These are phyloP conservation scores for Lophotis ruficrista DNA, from an alignment of 2,113 vertebrate species.

Conservation along the genomic window DNA sequence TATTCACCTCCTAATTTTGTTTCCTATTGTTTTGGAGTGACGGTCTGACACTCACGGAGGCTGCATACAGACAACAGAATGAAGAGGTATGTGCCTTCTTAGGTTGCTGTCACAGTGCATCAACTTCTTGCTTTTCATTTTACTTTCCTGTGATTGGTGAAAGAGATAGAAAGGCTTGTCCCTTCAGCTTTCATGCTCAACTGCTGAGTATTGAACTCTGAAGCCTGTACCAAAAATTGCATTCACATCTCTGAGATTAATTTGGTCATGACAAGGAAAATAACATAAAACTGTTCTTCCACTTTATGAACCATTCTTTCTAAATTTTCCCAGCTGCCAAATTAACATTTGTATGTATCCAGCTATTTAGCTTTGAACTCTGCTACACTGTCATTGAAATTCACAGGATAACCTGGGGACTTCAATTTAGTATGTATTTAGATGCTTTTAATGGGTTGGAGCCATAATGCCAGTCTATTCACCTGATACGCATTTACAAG, in stretches of 20 bases:
- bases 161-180: background rate
- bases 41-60: background rate
- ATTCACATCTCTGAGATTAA: background rate
- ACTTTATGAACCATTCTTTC: background rate
- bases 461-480: background rate
- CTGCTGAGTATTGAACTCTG: background rate
- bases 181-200: background rate
- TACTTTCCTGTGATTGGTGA: background rate
- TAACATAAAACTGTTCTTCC: background rate
- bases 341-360: background rate
- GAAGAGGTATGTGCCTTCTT: background rate
- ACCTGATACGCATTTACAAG: background rate
- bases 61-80: background rate
- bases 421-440: background rate
- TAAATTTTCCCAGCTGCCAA: background rate
- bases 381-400: background rate
- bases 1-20: background rate
- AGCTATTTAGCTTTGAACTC: background rate
- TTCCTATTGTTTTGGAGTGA: conserved; percentile 26
- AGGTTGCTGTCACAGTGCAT: background rate
- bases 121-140: background rate
- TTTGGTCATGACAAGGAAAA: background rate
- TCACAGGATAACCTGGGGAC: background rate
- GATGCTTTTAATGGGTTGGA: background rate
- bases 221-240: background rate